phyloP scores from a whole-genome alignment of 2,113 vertebrate species.

The Tursiops truncatus region DNA sequence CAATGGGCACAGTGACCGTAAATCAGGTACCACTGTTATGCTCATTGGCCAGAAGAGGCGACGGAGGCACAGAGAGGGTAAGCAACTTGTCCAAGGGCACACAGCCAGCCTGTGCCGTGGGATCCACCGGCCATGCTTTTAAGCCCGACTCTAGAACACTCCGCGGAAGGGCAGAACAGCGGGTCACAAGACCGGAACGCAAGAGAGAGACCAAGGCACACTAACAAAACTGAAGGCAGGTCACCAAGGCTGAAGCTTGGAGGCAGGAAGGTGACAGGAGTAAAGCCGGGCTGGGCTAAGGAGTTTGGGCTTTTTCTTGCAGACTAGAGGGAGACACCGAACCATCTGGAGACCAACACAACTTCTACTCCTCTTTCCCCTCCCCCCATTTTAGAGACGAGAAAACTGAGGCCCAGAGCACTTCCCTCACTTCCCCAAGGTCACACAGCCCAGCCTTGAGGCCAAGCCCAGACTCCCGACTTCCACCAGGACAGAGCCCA shows the following conservation, averaged over 20 bases:
- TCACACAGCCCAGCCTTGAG: not conserved
- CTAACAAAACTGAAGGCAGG: not conserved
- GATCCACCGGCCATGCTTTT: rapidly evolving
- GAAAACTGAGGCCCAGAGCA: not conserved
- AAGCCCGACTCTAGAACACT: not conserved
- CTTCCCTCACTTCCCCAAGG: not conserved
- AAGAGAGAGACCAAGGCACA: not conserved
- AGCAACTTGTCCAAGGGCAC: not conserved
- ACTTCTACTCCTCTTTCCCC: too few relatives aligned
- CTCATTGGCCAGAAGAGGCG: not conserved
- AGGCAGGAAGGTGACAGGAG: not conserved
- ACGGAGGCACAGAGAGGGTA: not conserved
- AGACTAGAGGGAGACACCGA: not conserved
- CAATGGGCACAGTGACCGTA: not conserved
- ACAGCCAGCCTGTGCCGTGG: not conserved
- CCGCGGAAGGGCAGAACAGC: not conserved
- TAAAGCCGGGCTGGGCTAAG: not conserved
- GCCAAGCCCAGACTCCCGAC: not conserved
- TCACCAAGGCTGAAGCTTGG: not conserved
- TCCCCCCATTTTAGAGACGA: not conserved
- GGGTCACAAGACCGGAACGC: not conserved
- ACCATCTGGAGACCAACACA: not conserved
- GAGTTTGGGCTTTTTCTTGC: not conserved
- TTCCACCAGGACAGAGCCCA: not conserved
- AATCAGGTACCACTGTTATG: not conserved